Evolutionary conservation across 2,888 invertebrate species (phyloP).

Genomic region (Chalcis sispes): DNA sequence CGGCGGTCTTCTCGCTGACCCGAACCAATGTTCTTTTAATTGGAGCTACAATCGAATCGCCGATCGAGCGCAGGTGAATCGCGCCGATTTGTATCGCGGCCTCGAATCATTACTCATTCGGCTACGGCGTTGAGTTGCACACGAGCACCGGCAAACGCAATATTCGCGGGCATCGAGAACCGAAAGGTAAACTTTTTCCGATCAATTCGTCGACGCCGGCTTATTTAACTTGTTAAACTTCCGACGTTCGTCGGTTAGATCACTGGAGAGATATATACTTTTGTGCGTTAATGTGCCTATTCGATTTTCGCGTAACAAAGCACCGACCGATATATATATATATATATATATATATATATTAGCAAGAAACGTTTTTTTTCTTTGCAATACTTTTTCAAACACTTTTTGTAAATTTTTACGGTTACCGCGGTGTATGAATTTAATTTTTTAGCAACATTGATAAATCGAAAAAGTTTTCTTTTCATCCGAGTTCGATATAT

Average conservation of each 20-base stretch:
- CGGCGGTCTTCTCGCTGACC: slow-evolving; percentile 64
- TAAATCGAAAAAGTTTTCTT: no score
- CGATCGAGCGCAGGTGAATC: slow-evolving; percentile 72
- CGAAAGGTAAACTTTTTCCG: slow-evolving; percentile 25
- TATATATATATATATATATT: no score
- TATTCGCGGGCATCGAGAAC: slow-evolving; percentile 64
- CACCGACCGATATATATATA: background rate
- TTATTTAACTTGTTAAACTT: slow-evolving; percentile 46
- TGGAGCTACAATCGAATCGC: slow-evolving; percentile 71
- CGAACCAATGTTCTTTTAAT: slow-evolving; percentile 73
- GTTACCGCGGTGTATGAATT: no score
- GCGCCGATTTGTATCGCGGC: slow-evolving; percentile 73
- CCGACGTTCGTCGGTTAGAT: background rate
- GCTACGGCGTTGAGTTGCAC: slow-evolving; percentile 51
- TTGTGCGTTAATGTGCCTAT: slow-evolving; percentile 65
- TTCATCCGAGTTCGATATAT: no score
- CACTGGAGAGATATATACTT: slow-evolving; percentile 34
- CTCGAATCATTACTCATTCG: slow-evolving; percentile 72
- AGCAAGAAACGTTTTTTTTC: no score
- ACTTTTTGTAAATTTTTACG: no score
- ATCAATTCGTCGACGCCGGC: slow-evolving; percentile 20
- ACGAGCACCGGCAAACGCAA: background rate
- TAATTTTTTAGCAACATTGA: no score
- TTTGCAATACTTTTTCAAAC: no score
- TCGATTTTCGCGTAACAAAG: no score